Evolutionary conservation across 2,797 vertebrate species (phyloP).

Genomic region (Catharus ustulatus): DNA sequence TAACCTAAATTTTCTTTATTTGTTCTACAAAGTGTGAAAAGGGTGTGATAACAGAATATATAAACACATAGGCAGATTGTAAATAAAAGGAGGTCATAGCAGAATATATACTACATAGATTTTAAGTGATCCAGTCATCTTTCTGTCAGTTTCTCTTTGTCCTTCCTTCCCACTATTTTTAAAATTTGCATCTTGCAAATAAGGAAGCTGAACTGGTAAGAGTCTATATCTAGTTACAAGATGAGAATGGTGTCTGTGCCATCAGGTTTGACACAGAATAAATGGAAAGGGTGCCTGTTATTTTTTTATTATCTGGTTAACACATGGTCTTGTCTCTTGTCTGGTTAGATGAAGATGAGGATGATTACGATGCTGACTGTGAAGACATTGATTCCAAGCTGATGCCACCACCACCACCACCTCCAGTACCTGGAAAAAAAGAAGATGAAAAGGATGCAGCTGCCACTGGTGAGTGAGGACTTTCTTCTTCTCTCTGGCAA

Average conservation of each 20-base stretch:
- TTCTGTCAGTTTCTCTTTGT: background rate
- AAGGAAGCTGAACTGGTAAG: background rate
- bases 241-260: background rate
- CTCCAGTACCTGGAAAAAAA: conserved; percentile 85
- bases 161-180: background rate
- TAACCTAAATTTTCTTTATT: background rate
- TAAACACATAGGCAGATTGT: background rate
- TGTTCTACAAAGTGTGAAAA: background rate
- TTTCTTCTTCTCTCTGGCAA: conserved; percentile 35
- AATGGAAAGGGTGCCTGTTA: background rate
- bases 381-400: conserved; percentile 97
- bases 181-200: background rate
- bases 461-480: conserved; percentile 78
- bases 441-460: conserved; percentile 84
- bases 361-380: conserved; percentile 97
- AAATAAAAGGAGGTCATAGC: background rate
- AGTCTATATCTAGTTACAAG: background rate
- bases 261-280: background rate
- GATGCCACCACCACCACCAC: conserved; percentile 95
- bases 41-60: background rate
- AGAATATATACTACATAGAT: background rate
- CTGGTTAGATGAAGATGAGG: conserved; percentile 87
- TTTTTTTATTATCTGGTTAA: background rate
- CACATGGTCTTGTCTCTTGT: background rate
- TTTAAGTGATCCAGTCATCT: background rate